Evolutionary conservation across 2,797 vertebrate species (phyloP).

Genomic region (Choloepus didactylus): DNA sequence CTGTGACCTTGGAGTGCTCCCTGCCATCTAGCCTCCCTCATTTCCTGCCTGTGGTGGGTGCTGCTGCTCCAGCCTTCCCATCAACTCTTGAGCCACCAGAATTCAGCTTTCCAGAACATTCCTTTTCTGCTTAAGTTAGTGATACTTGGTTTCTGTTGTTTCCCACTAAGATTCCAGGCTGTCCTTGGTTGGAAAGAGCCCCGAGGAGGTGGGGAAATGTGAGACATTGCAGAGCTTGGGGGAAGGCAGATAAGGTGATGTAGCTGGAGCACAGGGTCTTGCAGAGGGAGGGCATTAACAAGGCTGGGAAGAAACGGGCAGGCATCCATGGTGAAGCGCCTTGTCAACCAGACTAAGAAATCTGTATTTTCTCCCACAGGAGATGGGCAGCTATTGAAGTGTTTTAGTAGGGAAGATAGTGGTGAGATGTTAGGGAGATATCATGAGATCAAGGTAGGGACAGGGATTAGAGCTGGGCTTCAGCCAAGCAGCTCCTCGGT

Average conservation of each 20-base stretch:
- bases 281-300: not conserved
- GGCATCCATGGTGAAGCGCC: not conserved
- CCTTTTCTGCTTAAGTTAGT: not conserved
- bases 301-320: not conserved
- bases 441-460: not conserved
- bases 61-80: not conserved
- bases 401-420: not conserved
- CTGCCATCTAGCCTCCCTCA: not conserved
- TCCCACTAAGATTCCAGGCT: not conserved
- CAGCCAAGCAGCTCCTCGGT: not conserved
- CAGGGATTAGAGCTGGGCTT: not conserved
- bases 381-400: not conserved
- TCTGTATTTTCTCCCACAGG: not conserved
- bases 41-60: not conserved
- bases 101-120: not conserved
- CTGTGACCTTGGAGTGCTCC: not conserved
- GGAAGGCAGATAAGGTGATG: not conserved
- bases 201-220: not conserved
- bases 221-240: not conserved
- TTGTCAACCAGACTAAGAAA: not conserved
- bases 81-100: not conserved
- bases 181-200: not conserved
- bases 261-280: fast-evolving
- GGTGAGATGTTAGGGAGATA: not conserved
- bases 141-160: not conserved